Conservation (phyloP, 2,888 invertebrate genomes). For the Philonicus albiceps region DNA sequence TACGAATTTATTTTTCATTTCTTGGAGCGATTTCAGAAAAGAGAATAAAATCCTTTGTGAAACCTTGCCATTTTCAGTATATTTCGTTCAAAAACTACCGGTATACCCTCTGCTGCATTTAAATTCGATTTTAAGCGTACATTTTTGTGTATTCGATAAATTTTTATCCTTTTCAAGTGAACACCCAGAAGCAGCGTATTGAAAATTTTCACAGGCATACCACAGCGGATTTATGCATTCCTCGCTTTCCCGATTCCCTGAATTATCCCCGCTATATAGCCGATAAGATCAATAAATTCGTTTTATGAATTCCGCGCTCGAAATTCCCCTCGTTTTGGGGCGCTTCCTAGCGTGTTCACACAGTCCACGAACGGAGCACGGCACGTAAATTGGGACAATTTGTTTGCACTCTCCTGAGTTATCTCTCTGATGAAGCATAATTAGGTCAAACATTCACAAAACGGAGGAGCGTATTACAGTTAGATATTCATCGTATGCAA, state of each 20-base stretch:
- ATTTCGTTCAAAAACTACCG: background rate
- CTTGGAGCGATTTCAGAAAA: background rate
- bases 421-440: background rate
- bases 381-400: background rate
- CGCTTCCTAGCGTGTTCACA: background rate
- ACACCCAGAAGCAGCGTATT: background rate
- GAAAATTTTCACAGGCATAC: background rate
- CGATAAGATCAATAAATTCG: background rate
- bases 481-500: background rate
- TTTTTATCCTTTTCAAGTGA: background rate
- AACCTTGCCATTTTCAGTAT: background rate
- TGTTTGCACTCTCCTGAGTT: background rate
- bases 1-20: background rate
- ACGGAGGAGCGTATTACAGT: background rate
- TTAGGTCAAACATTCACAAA: background rate
- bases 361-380: background rate
- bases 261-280: background rate
- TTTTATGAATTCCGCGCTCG: background rate
- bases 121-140: background rate
- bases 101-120: background rate
- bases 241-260: background rate
- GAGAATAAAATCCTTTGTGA: background rate
- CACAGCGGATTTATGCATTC: background rate
- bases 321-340: background rate
- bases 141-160: background rate